Percentiles rank a stretch among this genome's conserved stretches.
Evolutionary conservation across 35 echinoderm and acorn worm genomes (phyloP).

Genomic region (Apostichopus parvimensis): DNA sequence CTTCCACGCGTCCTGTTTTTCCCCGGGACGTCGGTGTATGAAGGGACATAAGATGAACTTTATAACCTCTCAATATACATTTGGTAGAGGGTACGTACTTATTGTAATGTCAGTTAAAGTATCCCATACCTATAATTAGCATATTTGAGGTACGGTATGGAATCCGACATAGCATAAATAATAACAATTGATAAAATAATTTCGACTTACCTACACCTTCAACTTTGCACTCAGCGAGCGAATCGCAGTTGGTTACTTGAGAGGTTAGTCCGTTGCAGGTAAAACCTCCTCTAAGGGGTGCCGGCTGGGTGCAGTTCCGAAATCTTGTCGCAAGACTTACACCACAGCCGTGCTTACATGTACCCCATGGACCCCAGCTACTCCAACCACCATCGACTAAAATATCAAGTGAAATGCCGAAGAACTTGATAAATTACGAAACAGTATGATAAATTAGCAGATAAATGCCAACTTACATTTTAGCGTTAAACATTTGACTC

Average conservation of each 20-base stretch:
- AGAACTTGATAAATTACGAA: too few relatives aligned
- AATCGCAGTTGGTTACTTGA: slow-evolving; percentile 63
- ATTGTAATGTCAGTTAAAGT: too few relatives aligned
- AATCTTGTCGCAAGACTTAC: slow-evolving; percentile 60
- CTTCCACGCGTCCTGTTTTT: too few relatives aligned
- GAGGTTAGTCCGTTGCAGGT: slow-evolving; percentile 57
- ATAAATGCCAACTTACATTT: too few relatives aligned
- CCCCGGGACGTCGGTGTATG: too few relatives aligned
- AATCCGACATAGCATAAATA: too few relatives aligned
- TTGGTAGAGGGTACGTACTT: too few relatives aligned
- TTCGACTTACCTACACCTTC: neutral
- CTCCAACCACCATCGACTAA: slow-evolving; percentile 90
- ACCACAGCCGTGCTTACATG: slow-evolving; percentile 72
- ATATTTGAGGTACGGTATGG: neutral
- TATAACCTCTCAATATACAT: too few relatives aligned
- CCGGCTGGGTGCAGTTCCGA: slow-evolving; percentile 67
- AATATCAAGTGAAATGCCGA: neutral
- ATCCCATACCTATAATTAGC: neutral
- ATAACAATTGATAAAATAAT: too few relatives aligned
- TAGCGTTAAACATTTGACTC: too few relatives aligned
- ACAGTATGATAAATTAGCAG: too few relatives aligned
- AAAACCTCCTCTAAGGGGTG: slow-evolving; percentile 63
- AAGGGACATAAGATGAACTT: too few relatives aligned
- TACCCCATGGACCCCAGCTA: slow-evolving; percentile 72
- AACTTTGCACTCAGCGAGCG: slow-evolving; percentile 50